These are phyloP conservation scores for Coregonus suidteri DNA, from an alignment of 2,797 vertebrate genomes.

Conservation along the genomic window DNA sequence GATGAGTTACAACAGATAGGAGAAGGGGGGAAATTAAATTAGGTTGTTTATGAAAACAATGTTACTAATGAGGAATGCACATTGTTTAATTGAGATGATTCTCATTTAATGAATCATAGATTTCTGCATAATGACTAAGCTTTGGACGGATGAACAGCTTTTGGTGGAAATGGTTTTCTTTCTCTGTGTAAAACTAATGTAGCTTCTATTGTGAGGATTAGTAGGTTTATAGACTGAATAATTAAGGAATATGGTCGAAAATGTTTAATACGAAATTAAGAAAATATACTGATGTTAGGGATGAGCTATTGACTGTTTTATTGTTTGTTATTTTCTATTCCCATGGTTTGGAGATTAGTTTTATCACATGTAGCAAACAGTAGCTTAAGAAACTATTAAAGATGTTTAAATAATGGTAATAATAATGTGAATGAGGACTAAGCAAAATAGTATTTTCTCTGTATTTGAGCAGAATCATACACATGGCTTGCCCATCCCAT, in stretches of 20 bases:
- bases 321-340: conserved; percentile 4
- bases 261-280: conserved; percentile 23
- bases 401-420: neutral
- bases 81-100: conserved; percentile 23
- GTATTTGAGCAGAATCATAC: neutral
- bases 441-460: neutral
- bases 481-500: neutral
- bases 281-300: conserved; percentile 7
- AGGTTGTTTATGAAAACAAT: conserved; percentile 40
- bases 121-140: conserved; percentile 48
- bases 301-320: conserved; percentile 6
- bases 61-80: conserved; percentile 37
- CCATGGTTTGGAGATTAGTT: neutral
- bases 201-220: conserved; percentile 38
- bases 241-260: conserved; percentile 22
- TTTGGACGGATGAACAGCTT: conserved; percentile 42
- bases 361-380: neutral
- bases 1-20: conserved; percentile 32
- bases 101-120: conserved; percentile 53
- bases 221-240: conserved; percentile 20
- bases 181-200: conserved; percentile 42
- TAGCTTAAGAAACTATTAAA: neutral
- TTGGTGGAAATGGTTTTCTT: conserved; percentile 33
- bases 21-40: conserved; percentile 31
- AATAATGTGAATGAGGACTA: neutral